Evolutionary conservation across 2,888 invertebrate species (phyloP).

Genomic region (Eugnorisma glareosa): DNA sequence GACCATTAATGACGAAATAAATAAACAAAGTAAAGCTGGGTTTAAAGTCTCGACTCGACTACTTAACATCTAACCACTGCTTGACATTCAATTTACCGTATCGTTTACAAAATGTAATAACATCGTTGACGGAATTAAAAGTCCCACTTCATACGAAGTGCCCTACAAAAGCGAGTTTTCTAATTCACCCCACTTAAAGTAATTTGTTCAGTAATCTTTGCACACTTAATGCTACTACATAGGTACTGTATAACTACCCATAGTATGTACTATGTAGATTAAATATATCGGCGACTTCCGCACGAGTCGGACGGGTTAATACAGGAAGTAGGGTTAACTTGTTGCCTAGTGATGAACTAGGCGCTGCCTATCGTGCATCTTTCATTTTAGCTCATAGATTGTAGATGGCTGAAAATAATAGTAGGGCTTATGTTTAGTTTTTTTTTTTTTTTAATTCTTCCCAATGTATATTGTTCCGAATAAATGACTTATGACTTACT

Average conservation of each 20-base stretch:
- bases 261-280: conserved; percentile 25
- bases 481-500: too few species aligned
- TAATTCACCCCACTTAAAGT: background rate
- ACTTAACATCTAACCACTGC: too few species aligned
- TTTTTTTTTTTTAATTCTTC: too few species aligned
- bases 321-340: conserved; percentile 54
- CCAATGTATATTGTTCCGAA: too few species aligned
- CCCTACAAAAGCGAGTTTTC: background rate
- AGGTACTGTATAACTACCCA: background rate
- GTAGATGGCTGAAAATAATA: conserved; percentile 20
- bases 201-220: conserved; percentile 15
- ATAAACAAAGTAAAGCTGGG: too few species aligned
- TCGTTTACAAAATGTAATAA: background rate
- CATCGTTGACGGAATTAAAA: background rate
- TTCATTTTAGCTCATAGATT: conserved; percentile 38
- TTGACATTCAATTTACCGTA: background rate
- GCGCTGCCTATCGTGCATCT: background rate
- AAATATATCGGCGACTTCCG: conserved; percentile 47
- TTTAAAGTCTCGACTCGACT: too few species aligned
- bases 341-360: conserved; percentile 30
- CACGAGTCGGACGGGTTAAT: conserved; percentile 50
- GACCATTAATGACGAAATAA: too few species aligned
- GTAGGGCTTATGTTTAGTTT: too few species aligned
- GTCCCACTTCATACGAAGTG: background rate
- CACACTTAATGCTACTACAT: background rate